A percentile compares a stretch with the other conserved stretches of the same genome.
phyloP scores from a whole-genome alignment of 2,888 invertebrate genomes.

The Bibio marci region DNA sequence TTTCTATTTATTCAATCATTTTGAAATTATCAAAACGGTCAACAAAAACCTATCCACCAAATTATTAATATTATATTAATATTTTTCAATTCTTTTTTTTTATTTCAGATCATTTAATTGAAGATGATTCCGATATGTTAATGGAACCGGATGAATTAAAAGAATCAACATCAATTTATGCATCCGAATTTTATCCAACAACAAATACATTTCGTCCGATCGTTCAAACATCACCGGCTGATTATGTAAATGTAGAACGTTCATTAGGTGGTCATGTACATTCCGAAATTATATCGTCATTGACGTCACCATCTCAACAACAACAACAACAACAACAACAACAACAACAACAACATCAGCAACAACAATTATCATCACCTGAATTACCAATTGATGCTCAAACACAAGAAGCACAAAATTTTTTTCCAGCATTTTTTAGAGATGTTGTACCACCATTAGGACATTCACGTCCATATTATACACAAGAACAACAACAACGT shows the following conservation, averaged over 20 bases:
- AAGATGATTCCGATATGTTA: slow-evolving; percentile 28
- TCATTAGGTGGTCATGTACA: background rate
- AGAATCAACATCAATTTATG: slow-evolving; percentile 21
- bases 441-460: slow-evolving; percentile 38
- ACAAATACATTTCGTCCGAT: slow-evolving; percentile 6
- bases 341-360: too few relatives aligned
- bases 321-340: too few relatives aligned
- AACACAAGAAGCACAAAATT: slow-evolving; percentile 43
- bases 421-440: slow-evolving; percentile 62
- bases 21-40: too few relatives aligned
- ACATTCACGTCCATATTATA: slow-evolving; percentile 41
- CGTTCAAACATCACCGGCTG: slow-evolving; percentile 14
- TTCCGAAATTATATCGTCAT: background rate
- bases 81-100: slow-evolving; percentile 6
- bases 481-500: slow-evolving; percentile 39
- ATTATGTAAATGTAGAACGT: slow-evolving; percentile 4
- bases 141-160: slow-evolving; percentile 29
- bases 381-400: slow-evolving; percentile 15
- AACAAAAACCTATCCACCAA: background rate
- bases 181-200: slow-evolving; percentile 19
- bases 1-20: too few relatives aligned
- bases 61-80: too few relatives aligned
- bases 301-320: too few relatives aligned
- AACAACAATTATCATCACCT: background rate
- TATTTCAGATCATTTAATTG: slow-evolving; percentile 21